A percentile compares a stretch with the other conserved stretches of the same genome.
phyloP scores from a whole-genome alignment of 2,113 vertebrate species.

The Pterocles gutturalis region DNA sequence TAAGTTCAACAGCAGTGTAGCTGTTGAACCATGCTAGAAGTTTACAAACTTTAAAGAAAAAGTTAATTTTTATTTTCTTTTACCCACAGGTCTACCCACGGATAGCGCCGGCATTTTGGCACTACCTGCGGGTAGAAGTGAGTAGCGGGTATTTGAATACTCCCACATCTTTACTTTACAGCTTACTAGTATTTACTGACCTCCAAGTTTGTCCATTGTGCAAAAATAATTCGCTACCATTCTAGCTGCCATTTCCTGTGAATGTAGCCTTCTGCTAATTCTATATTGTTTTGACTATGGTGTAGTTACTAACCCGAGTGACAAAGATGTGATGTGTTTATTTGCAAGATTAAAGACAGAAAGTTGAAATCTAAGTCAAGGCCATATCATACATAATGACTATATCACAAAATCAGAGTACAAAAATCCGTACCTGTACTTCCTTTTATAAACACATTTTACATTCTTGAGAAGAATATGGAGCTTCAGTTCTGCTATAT shows the following conservation, averaged over 20 bases:
- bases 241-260: conserved; percentile 63
- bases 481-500: conserved; percentile 43
- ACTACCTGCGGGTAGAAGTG: conserved; percentile 84
- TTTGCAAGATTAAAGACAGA: conserved; percentile 20
- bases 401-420: background rate
- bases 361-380: background rate
- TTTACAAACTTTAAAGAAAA: conserved; percentile 60
- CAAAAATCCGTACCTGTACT: conserved; percentile 25
- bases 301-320: conserved; percentile 37
- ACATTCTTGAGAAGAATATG: conserved; percentile 38
- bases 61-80: conserved; percentile 78
- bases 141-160: conserved; percentile 75
- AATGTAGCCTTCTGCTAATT: conserved; percentile 32
- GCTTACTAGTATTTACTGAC: conserved; percentile 38
- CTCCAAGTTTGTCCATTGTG: conserved; percentile 48
- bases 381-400: conserved; percentile 44
- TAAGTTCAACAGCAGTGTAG: background rate
- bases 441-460: conserved; percentile 41
- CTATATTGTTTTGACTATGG: conserved; percentile 20
- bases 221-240: conserved; percentile 43
- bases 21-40: background rate
- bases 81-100: conserved; percentile 79
- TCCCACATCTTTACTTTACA: conserved; percentile 56
- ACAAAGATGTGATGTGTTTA: background rate
- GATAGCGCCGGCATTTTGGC: conserved; percentile 84